phyloP scores from a whole-genome alignment of 2,113 vertebrate genomes.

The Kryptolebias marmoratus region DNA sequence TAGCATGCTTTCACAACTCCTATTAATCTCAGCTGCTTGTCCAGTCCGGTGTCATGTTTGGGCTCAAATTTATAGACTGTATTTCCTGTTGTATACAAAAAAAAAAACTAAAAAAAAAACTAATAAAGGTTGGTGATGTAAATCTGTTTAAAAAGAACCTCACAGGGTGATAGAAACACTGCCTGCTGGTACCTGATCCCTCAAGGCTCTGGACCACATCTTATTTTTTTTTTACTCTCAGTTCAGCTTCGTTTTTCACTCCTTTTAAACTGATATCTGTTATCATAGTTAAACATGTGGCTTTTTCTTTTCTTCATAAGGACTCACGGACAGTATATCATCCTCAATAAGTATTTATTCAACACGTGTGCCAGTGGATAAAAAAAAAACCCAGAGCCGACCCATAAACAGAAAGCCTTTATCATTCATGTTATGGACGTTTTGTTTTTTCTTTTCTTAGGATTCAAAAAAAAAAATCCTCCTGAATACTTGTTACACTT shows the following conservation, averaged over 20 bases:
- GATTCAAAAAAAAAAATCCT: background rate
- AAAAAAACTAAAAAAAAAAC: background rate
- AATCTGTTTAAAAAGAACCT: background rate
- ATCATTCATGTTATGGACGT: background rate
- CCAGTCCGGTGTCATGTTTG: background rate
- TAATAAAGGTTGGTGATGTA: background rate
- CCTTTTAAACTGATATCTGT: background rate
- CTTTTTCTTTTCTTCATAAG: background rate
- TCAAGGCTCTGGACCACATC: background rate
- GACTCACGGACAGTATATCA: no score
- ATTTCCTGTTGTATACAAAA: no score
- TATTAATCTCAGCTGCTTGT: background rate
- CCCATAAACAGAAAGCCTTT: background rate
- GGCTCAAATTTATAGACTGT: background rate
- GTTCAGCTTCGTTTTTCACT: background rate
- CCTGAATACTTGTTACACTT: conserved; percentile 1
- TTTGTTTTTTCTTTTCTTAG: background rate
- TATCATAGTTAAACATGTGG: background rate
- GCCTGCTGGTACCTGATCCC: background rate
- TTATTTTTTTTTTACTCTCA: background rate
- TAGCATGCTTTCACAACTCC: background rate
- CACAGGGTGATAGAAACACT: background rate
- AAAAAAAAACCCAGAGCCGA: background rate
- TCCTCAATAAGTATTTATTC: no score
- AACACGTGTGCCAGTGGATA: background rate